Evolutionary conservation across 2,888 invertebrate species (phyloP).

Genomic region (Caenorhabditis macrosperma): DNA sequence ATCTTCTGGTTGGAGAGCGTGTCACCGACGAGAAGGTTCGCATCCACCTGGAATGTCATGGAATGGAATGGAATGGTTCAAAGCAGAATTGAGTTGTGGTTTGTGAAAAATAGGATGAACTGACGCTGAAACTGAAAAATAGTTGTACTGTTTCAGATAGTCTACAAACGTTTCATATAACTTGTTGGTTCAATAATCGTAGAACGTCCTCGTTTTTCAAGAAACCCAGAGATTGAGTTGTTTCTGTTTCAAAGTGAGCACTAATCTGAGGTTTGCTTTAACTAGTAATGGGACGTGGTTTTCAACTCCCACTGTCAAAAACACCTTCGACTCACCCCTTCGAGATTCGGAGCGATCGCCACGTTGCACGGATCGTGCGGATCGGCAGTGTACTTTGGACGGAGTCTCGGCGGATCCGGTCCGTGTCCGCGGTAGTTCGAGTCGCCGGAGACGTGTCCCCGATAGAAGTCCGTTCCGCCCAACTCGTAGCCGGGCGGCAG

Average conservation of each 20-base stretch:
- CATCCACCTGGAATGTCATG: constrained; percentile 54
- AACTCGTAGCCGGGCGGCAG: constrained; percentile 62
- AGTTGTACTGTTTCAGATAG: neutral
- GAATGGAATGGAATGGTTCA: no score
- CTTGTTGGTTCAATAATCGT: no score
- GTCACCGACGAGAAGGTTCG: constrained; percentile 71
- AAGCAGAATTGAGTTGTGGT: no score
- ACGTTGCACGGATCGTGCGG: constrained; percentile 74
- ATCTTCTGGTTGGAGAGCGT: constrained; percentile 77
- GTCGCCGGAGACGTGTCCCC: constrained; percentile 64
- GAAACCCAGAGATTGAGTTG: neutral
- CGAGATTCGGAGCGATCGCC: constrained; percentile 70
- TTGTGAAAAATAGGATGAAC: no score
- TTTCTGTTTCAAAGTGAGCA: constrained; percentile 1
- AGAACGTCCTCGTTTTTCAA: no score
- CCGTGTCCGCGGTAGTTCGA: constrained; percentile 76
- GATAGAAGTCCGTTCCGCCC: constrained; percentile 68
- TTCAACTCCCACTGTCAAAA: no score
- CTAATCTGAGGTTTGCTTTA: no score
- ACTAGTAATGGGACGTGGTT: no score
- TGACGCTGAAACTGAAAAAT: no score
- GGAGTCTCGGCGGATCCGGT: constrained; percentile 74
- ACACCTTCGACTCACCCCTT: constrained; percentile 55
- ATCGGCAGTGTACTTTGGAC: constrained; percentile 75
- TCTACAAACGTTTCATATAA: neutral